Percentiles rank a stretch among this genome's conserved stretches.
These are phyloP conservation scores for Enteromius paludinosus DNA, from an alignment of 2,797 vertebrate species.

Conservation along the genomic window DNA sequence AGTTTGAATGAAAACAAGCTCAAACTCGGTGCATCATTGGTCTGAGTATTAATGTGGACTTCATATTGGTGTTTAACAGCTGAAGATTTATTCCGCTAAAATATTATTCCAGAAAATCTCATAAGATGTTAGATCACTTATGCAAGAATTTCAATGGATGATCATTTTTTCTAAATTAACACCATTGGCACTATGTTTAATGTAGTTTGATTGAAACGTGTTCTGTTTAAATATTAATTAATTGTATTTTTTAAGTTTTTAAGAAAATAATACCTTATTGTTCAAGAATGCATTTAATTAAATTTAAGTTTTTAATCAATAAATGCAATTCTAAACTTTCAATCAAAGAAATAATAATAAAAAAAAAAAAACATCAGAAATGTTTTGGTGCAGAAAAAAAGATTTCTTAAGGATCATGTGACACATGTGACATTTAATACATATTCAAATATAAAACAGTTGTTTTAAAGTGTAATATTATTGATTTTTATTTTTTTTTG, in stretches of 20 bases:
- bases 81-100: background rate
- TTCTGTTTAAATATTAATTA: background rate
- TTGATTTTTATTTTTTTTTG: background rate
- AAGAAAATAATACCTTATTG: background rate
- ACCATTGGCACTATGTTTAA: background rate
- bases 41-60: conserved; percentile 8
- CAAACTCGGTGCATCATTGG: conserved; percentile 3
- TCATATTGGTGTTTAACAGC: background rate
- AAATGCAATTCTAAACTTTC: background rate
- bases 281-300: background rate
- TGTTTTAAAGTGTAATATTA: background rate
- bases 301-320: background rate
- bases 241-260: background rate
- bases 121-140: background rate
- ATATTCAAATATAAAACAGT: background rate
- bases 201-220: background rate
- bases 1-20: conserved; percentile 55
- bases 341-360: background rate
- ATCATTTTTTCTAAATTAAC: background rate
- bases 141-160: background rate
- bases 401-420: background rate
- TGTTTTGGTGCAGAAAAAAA: too few species aligned
- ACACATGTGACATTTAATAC: background rate
- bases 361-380: background rate
- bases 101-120: background rate